Base-by-base conservation (phyloP, 1,140 invertebrate genomes). In the Akabosia matsudoensis region DNA sequence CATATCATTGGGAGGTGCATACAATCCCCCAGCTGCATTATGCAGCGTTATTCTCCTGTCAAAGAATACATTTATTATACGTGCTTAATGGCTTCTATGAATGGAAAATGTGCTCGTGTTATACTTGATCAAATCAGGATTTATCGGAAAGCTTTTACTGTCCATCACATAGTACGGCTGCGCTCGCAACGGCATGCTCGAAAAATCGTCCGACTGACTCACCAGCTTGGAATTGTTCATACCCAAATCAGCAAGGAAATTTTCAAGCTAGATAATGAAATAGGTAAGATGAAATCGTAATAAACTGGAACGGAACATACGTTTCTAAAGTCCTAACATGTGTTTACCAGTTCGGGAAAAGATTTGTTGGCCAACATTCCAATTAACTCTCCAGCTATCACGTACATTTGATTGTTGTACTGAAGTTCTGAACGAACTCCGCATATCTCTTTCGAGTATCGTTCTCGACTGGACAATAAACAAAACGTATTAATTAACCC, bases 1-100 rank as follows among this genome's bases (percentile, higher is more conserved):
- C 74, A 79, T 76, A n/a, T 79, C 78, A 33, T 72, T 73, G 18
- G 78, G 30, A 18, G 74, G 18, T 0, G 33, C 73, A n/a, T 74
- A 30, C 33, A 79, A 45, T 7, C 78, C 78, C n/a, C 78, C 75
- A 16, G 74, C 45, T 0, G 74, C 78, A 18, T 54, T 34, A 31
- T 34, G 26, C 51, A 74, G n/a, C 24, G 22, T 51, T 28, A 61
- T 45, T 31, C 71, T 51, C 56, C 78, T 76, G 54, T 10, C 10
- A 72, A 33, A 14, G 10, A 7, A 34, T 10, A 33, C 18, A 45
- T 45, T 10, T 45, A 45, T 45, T 18, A 45, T n/a, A n/a, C n/a
- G n/a, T n/a, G n/a, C n/a, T n/a, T n/a, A n/a, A n/a, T n/a, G n/a
- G n/a, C n/a, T n/a, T n/a, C n/a, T n/a, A n/a, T n/a, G n/a, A n/a